Evolutionary conservation across 1,140 invertebrate species (phyloP).

Genomic region (Leptinotarsa lineolata): DNA sequence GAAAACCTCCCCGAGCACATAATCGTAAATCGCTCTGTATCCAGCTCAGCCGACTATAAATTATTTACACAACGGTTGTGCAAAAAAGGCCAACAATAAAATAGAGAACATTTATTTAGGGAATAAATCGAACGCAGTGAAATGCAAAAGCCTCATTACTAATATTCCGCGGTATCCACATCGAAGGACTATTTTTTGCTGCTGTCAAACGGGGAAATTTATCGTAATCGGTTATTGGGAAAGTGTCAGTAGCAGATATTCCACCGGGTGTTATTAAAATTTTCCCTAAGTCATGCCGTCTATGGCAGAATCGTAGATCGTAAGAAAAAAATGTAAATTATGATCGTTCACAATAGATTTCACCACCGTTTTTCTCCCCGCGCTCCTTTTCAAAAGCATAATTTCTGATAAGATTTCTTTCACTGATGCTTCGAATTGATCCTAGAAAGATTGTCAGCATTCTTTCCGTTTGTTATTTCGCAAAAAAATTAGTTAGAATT

Average conservation of each 20-base stretch:
- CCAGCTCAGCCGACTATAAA: constrained; percentile 10
- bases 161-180: constrained; percentile 28
- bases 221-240: constrained; percentile 36
- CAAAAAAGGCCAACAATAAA: constrained; percentile 15
- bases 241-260: constrained; percentile 35
- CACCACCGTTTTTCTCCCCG: no score
- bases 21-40: constrained; percentile 4
- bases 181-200: constrained; percentile 30
- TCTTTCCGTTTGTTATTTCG: no score
- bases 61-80: constrained; percentile 3
- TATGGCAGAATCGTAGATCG: no score
- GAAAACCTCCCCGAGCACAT: neutral
- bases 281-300: neutral
- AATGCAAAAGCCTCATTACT: constrained; percentile 23
- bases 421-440: no score
- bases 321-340: no score
- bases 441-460: no score
- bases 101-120: constrained; percentile 22
- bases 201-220: constrained; percentile 35
- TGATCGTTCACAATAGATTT: no score
- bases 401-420: no score
- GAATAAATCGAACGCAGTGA: constrained; percentile 22
- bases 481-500: no score
- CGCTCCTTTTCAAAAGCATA: no score
- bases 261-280: constrained; percentile 33